These are phyloP conservation scores for Catocala fraxini DNA, from an alignment of 2,888 invertebrate genomes.

Conservation along the genomic window DNA sequence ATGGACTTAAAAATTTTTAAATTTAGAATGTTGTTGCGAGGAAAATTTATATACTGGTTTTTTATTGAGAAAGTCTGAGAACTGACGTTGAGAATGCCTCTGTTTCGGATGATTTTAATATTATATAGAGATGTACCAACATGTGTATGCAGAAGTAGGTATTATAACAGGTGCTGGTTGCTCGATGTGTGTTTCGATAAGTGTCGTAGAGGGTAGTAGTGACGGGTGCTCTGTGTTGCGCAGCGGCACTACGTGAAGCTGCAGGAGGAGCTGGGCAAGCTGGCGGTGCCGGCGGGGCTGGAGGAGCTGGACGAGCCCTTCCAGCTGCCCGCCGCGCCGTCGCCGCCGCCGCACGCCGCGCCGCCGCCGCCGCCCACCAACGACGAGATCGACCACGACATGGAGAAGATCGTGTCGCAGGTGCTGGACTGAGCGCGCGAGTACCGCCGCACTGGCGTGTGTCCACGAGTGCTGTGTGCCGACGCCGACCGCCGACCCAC, in stretches of 20 bases:
- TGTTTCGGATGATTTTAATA: no score
- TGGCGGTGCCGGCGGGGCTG: conserved; percentile 92
- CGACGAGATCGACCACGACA: conserved; percentile 90
- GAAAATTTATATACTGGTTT: no score
- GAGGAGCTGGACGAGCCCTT: conserved; percentile 90
- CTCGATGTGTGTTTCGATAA: no score
- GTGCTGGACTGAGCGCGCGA: conserved; percentile 68
- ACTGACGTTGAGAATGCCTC: no score
- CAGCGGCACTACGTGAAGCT: conserved; percentile 94
- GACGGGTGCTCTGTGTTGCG: no score
- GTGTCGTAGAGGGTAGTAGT: background rate
- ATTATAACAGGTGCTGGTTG: no score
- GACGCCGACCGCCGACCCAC: background rate
- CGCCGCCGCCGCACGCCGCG: conserved; percentile 57
- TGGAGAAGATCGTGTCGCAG: conserved; percentile 93
- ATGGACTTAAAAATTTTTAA: no score
- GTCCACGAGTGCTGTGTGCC: conserved; percentile 29
- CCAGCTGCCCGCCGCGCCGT: conserved; percentile 74
- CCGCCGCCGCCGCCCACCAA: conserved; percentile 61
- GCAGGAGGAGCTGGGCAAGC: conserved; percentile 94
- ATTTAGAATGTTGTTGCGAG: no score
- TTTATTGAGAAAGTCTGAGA: no score
- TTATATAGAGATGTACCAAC: no score
- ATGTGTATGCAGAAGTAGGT: no score
- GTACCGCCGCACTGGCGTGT: conserved; percentile 24